Percentiles rank a stretch among this genome's conserved stretches.
Conservation (phyloP, 1,140 invertebrate genomes). For the Lepeophtheirus salmonis region DNA sequence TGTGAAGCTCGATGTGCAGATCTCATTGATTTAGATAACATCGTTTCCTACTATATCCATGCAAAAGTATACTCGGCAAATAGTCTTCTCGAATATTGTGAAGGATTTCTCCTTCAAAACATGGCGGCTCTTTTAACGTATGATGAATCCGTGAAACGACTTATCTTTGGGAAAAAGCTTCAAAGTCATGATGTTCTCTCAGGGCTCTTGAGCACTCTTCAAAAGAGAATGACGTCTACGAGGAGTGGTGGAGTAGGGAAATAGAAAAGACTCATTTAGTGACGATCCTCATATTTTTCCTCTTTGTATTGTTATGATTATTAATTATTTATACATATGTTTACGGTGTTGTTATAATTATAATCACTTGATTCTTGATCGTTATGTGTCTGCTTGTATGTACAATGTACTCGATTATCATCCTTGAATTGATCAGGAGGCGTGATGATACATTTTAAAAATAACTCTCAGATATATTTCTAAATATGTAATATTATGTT, state of each 20-base stretch:
- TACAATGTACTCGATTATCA: too few species aligned
- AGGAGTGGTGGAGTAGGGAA: neutral
- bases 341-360: neutral
- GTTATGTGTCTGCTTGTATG: too few species aligned
- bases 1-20: conserved; percentile 65
- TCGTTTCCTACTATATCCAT: conserved; percentile 74
- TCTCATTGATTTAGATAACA: conserved; percentile 64
- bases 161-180: conserved; percentile 68
- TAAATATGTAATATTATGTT: too few species aligned
- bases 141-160: conserved; percentile 66
- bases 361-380: neutral
- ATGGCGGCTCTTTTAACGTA: conserved; percentile 78
- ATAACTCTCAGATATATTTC: too few species aligned
- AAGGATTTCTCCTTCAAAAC: conserved; percentile 73
- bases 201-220: conserved; percentile 53
- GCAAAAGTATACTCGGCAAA: conserved; percentile 75
- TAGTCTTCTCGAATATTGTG: conserved; percentile 67
- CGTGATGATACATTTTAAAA: too few species aligned
- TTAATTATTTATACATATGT: neutral
- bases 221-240: conserved; percentile 45
- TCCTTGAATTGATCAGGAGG: too few species aligned
- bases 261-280: neutral
- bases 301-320: neutral
- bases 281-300: neutral
- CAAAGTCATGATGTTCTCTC: conserved; percentile 72